These are phyloP conservation scores for Amitus sp. DNA, from an alignment of 2,888 invertebrate species.

Conservation along the genomic window DNA sequence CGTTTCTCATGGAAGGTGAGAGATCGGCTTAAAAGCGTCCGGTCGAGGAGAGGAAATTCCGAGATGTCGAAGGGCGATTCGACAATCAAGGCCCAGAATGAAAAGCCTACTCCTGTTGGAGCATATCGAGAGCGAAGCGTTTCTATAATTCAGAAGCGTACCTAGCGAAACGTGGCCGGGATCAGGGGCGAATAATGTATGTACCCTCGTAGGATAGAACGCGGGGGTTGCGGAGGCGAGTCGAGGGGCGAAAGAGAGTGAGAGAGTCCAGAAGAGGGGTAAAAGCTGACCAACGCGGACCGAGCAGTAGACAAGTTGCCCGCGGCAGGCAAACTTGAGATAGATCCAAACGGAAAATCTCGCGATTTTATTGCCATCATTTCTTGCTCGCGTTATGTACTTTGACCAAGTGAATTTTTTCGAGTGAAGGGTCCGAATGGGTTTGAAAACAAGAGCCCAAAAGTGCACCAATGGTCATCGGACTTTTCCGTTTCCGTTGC, in stretches of 20 bases:
- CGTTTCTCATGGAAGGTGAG: too few species aligned
- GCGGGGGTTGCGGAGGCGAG: slow-evolving; percentile 15
- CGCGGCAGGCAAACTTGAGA: slow-evolving; percentile 55
- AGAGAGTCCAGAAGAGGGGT: slow-evolving; percentile 50
- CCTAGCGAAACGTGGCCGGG: slow-evolving; percentile 48
- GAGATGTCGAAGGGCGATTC: slow-evolving; percentile 29
- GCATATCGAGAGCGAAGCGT: slow-evolving; percentile 42
- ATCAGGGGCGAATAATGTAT: slow-evolving; percentile 62
- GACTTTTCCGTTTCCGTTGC: slow-evolving; percentile 53
- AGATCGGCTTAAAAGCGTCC: not conserved
- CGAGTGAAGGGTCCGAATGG: not conserved
- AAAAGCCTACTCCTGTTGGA: slow-evolving; percentile 47
- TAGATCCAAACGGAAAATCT: slow-evolving; percentile 2
- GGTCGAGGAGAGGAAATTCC: slow-evolving; percentile 6
- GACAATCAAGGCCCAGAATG: slow-evolving; percentile 44
- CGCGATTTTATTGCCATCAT: too few species aligned
- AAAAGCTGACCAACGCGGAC: slow-evolving; percentile 58
- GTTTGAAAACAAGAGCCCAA: slow-evolving; percentile 2
- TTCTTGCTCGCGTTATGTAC: too few species aligned
- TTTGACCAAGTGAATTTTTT: too few species aligned
- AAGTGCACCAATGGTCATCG: slow-evolving; percentile 53
- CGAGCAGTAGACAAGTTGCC: slow-evolving; percentile 61
- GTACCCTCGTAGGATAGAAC: slow-evolving; percentile 58
- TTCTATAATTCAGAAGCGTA: slow-evolving; percentile 60
- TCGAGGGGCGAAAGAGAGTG: too few species aligned